phyloP scores from a whole-genome alignment of 2,113 vertebrate species.

The Cynocephalus volans region DNA sequence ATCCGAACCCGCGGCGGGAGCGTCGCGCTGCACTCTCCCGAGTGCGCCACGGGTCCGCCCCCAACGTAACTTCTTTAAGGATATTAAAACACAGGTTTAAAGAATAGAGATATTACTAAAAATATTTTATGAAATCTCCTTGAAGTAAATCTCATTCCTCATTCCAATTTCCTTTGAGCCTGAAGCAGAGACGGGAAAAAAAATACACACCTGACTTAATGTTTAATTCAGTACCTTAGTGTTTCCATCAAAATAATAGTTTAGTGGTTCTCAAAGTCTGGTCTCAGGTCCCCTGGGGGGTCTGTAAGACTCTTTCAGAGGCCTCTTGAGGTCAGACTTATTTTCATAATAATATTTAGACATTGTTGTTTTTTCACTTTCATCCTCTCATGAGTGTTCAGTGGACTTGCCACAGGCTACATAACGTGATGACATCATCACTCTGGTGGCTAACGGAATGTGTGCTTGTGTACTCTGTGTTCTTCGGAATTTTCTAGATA shows the following conservation, averaged over 20 bases:
- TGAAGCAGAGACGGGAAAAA: conserved; percentile 19
- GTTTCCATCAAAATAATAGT: conserved; percentile 51
- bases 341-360: conserved; percentile 52
- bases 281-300: neutral
- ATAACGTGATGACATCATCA: neutral
- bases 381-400: neutral
- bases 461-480: neutral
- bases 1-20: no score
- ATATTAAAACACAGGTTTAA: conserved; percentile 46
- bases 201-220: conserved; percentile 37
- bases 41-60: no score
- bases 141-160: conserved; percentile 38
- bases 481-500: neutral
- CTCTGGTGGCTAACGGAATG: neutral
- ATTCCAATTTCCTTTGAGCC: conserved; percentile 31
- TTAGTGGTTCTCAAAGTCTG: conserved; percentile 45
- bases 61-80: neutral
- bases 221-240: conserved; percentile 18
- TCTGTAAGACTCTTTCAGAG: neutral
- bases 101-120: neutral
- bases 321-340: neutral
- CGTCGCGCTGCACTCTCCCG: no score
- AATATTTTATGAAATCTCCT: conserved; percentile 62
- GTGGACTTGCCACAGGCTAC: neutral
- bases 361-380: neutral